Percentiles rank a stretch among this genome's conserved stretches.
Evolutionary conservation across 2,113 vertebrate species (phyloP).

Genomic region (Cairina moschata): DNA sequence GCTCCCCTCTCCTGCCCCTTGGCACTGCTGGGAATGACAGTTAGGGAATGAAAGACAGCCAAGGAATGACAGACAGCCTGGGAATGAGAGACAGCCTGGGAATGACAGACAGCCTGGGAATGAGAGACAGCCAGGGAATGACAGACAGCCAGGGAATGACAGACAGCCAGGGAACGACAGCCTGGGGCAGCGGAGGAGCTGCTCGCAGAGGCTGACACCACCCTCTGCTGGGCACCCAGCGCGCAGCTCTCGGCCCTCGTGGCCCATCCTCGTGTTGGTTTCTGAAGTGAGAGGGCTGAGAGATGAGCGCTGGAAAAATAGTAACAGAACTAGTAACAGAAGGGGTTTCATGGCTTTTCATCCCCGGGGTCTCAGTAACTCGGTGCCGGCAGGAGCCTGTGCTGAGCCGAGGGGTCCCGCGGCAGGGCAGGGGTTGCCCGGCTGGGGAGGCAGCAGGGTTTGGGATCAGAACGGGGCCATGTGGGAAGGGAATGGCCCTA

Average conservation of each 20-base stretch:
- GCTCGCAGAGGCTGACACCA: not conserved
- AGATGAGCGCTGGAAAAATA: rapidly evolving
- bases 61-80: not conserved
- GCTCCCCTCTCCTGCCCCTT: not conserved
- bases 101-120: too few species aligned
- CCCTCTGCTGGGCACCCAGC: conserved; percentile 55
- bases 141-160: not conserved
- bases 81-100: not conserved
- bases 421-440: rapidly evolving
- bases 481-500: not conserved
- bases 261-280: rapidly evolving
- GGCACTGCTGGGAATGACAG: not conserved
- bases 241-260: rapidly evolving
- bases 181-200: not conserved
- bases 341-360: rapidly evolving
- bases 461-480: not conserved
- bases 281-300: not conserved
- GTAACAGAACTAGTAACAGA: not conserved
- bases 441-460: not conserved
- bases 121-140: not conserved
- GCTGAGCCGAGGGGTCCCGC: rapidly evolving
- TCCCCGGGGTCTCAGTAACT: rapidly evolving
- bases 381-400: not conserved
- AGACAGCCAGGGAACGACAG: not conserved
- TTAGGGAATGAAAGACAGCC: not conserved